Percentiles rank a stretch among this genome's conserved stretches.
These are phyloP conservation scores for Eutrigla gurnardus DNA, from an alignment of 2,797 vertebrate species.

Conservation along the genomic window DNA sequence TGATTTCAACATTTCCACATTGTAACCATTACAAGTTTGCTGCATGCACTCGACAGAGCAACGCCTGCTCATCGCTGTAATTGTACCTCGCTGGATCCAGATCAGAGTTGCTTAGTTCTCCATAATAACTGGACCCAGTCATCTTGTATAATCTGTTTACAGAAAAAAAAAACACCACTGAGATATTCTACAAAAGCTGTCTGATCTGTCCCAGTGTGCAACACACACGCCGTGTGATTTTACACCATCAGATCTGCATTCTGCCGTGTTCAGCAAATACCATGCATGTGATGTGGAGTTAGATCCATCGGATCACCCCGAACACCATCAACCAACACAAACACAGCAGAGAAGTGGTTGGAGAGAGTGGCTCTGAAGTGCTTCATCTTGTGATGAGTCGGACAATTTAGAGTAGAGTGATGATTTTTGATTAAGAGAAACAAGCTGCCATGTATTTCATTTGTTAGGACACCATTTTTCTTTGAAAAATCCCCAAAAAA, in stretches of 20 bases:
- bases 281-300: constrained; percentile 13
- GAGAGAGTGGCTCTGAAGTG: constrained; percentile 41
- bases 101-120: constrained; percentile 30
- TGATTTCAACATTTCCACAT: constrained; percentile 73
- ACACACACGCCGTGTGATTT: constrained; percentile 15
- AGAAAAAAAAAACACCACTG: constrained; percentile 8
- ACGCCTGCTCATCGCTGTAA: constrained; percentile 32
- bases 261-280: constrained; percentile 52
- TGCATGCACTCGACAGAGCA: constrained; percentile 41
- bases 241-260: constrained; percentile 31
- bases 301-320: constrained; percentile 4
- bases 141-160: constrained; percentile 19
- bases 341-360: constrained; percentile 26
- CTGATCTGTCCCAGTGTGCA: constrained; percentile 11
- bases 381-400: constrained; percentile 35
- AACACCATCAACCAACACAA: constrained; percentile 39
- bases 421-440: constrained; percentile 51
- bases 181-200: constrained; percentile 13
- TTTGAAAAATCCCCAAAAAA: neutral
- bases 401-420: constrained; percentile 37
- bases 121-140: constrained; percentile 27
- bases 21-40: constrained; percentile 62
- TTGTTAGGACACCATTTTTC: constrained; percentile 7
- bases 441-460: constrained; percentile 40
- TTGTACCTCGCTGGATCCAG: constrained; percentile 21